Evolutionary conservation across 2,888 invertebrate genomes (phyloP), one percentile per base, ranked within the genome.

Genomic region (Mellilla xanthometata): DNA sequence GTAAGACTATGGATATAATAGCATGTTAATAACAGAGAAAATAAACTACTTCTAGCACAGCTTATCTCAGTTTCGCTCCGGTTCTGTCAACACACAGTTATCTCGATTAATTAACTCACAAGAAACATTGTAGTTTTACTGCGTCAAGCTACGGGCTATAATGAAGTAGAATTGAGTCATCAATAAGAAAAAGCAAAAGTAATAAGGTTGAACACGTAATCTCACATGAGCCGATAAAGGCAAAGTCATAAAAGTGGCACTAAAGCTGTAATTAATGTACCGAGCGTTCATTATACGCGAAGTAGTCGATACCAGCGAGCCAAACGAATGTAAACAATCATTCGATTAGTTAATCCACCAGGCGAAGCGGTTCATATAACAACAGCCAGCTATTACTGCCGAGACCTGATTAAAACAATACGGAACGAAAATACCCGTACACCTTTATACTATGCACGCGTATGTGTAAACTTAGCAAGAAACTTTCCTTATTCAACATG

Each of bases 231-330:
- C 72, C 82, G 79, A 83, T 84, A 85, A 85, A 80, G 70, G 69
- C 61, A 62, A 60, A 72, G 68, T 70, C 62, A 76, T 87, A 84
- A 88, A 87, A 77, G 56, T 70, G 62, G 81, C 62, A 83, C 71
- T 84, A 78, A 84, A 84, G 72, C 67, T 65, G 78, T 86, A 87
- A 87, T 87, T 83, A 87, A 83, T 81, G 83, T 79, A 70, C 69
- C 71, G 66, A 68, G 72, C 76, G 69, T 80, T 79, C 77, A 80
- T 84, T 83, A 81, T 74, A 78, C 77, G 76, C 74, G 70, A 69
- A 68, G 72, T 66, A 70, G 70, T 65, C 68, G 71, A 61, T 71
- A 71, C 66, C 68, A 68, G 65, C 67, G 62, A 73, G 64, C 65
- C 64, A 66, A 76, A 72, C 71, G 63, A 76, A 73, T 73, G 72